phyloP scores from a whole-genome alignment of 2,888 invertebrate genomes.

The Glaucopsyche alexis region DNA sequence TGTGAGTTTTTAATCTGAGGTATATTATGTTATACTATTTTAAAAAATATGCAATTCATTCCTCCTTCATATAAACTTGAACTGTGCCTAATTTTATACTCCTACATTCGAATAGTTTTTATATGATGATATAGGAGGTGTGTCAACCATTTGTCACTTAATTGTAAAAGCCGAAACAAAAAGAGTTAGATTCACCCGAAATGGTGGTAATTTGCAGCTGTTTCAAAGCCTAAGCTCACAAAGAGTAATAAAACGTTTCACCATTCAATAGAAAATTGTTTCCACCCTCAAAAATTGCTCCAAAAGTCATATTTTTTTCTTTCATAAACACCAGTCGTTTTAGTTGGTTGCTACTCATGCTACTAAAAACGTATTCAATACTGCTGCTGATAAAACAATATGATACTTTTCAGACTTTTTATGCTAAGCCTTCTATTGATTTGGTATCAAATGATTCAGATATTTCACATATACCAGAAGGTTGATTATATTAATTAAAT shows the following conservation, averaged over 20 bases:
- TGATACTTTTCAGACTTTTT: neutral
- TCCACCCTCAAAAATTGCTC: slow-evolving; percentile 53
- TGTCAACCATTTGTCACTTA: no score
- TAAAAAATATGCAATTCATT: no score
- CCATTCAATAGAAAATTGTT: slow-evolving; percentile 55
- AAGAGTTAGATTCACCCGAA: slow-evolving; percentile 3
- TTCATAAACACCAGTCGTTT: slow-evolving; percentile 48
- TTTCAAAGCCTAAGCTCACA: slow-evolving; percentile 30
- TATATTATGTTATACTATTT: no score
- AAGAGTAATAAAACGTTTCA: slow-evolving; percentile 46
- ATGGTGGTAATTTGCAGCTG: slow-evolving; percentile 23
- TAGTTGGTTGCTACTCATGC: slow-evolving; percentile 34
- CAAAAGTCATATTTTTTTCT: slow-evolving; percentile 58
- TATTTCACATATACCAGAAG: no score
- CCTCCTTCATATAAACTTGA: no score
- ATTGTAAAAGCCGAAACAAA: neutral
- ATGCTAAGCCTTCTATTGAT: neutral
- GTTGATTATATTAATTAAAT: no score
- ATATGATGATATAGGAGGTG: no score
- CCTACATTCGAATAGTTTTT: no score
- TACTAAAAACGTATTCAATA: slow-evolving; percentile 39
- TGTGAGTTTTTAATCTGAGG: no score
- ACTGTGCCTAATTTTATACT: no score
- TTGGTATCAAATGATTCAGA: neutral
- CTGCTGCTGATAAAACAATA: neutral